These are phyloP conservation scores for Zaprionus kolodkinae DNA, from an alignment of 1,140 invertebrate species.

Conservation along the genomic window DNA sequence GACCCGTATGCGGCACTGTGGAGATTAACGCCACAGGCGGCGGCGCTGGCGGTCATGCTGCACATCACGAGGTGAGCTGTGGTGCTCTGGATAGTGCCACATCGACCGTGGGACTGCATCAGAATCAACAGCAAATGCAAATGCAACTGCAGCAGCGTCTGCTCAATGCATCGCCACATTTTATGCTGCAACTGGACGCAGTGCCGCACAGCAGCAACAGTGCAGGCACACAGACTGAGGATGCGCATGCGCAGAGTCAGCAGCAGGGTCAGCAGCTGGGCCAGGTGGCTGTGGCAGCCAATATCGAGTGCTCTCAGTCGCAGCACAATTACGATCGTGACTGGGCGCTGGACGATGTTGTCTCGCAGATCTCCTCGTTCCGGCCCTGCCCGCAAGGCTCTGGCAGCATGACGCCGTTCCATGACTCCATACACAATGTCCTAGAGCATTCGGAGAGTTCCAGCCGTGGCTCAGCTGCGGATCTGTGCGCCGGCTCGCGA, in stretches of 20 bases:
- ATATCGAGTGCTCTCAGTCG: slow-evolving; percentile 86
- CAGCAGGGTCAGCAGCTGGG: slow-evolving; percentile 59
- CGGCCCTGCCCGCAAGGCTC: slow-evolving; percentile 83
- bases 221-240: slow-evolving; percentile 68
- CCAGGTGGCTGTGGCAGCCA: slow-evolving; percentile 86
- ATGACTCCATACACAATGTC: slow-evolving; percentile 84
- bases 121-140: slow-evolving; percentile 62
- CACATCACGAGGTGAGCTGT: slow-evolving; percentile 47
- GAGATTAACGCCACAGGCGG: slow-evolving; percentile 60
- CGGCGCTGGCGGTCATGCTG: slow-evolving; percentile 31
- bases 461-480: slow-evolving; percentile 76
- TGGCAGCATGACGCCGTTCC: slow-evolving; percentile 84
- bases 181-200: slow-evolving; percentile 69
- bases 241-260: slow-evolving; percentile 60
- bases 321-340: slow-evolving; percentile 83
- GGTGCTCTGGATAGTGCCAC: slow-evolving; percentile 52
- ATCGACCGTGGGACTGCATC: slow-evolving; percentile 34
- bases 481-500: slow-evolving; percentile 75
- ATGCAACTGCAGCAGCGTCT: slow-evolving; percentile 53
- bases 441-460: slow-evolving; percentile 80
- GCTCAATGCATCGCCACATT: slow-evolving; percentile 64
- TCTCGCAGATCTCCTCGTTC: slow-evolving; percentile 84
- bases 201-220: slow-evolving; percentile 62
- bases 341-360: slow-evolving; percentile 81
- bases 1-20: slow-evolving; percentile 52